These are phyloP conservation scores for Dromiciops gliroides DNA, from an alignment of 2,113 vertebrate species.

Conservation along the genomic window DNA sequence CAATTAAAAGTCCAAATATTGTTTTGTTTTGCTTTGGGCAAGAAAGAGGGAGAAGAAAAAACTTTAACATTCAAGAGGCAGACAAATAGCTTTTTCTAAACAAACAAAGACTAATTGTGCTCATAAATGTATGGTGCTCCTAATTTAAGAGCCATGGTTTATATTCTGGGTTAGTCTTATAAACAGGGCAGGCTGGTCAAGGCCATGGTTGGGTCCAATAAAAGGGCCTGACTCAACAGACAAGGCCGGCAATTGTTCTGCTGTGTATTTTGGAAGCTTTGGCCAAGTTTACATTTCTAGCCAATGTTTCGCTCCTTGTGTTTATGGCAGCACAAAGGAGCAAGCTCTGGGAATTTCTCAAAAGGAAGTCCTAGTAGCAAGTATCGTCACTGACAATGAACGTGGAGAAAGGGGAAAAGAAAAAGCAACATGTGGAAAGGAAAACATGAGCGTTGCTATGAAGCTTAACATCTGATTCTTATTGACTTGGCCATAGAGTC, in stretches of 20 bases:
- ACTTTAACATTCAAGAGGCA: constrained; percentile 78
- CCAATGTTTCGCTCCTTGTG: constrained; percentile 73
- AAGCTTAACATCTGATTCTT: constrained; percentile 6
- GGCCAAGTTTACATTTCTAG: constrained; percentile 84
- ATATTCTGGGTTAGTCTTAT: constrained; percentile 79
- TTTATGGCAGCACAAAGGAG: constrained; percentile 77
- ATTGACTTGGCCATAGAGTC: constrained; percentile 61
- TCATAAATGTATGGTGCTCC: constrained; percentile 81
- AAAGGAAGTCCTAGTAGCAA: constrained; percentile 19
- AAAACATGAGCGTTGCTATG: constrained; percentile 12
- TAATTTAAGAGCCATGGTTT: constrained; percentile 83
- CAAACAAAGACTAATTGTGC: constrained; percentile 83
- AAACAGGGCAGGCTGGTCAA: constrained; percentile 79
- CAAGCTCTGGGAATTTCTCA: constrained; percentile 69
- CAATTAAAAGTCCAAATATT: constrained; percentile 77
- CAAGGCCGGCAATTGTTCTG: constrained; percentile 83
- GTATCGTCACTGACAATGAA: constrained; percentile 37
- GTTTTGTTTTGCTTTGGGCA: constrained; percentile 81
- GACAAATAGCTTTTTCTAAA: constrained; percentile 83
- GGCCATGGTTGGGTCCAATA: constrained; percentile 76
- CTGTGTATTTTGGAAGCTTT: constrained; percentile 80
- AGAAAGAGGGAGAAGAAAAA: constrained; percentile 64
- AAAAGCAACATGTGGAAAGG: background rate
- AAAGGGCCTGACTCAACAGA: constrained; percentile 79
- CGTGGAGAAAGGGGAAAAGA: background rate